Conservation (phyloP, 2,113 vertebrate species). For the Oreochromis niloticus region DNA sequence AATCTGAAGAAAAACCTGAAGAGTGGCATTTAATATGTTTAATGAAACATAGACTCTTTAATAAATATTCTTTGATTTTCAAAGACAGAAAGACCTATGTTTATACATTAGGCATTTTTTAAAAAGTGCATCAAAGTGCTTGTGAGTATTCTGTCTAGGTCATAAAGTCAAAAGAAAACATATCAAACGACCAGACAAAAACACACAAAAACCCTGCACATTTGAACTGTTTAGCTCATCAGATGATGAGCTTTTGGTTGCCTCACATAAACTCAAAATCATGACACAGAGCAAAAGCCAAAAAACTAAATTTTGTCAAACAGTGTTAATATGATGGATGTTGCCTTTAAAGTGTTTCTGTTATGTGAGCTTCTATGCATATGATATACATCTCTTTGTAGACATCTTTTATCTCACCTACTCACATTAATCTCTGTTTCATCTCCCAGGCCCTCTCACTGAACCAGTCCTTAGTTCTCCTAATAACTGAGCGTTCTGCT, state of each 20-base stretch:
- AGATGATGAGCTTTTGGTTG: background rate
- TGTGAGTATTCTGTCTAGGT: background rate
- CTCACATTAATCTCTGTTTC: slow-evolving; percentile 61
- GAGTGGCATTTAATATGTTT: background rate
- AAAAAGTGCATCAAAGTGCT: slow-evolving; percentile 3
- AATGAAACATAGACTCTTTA: background rate
- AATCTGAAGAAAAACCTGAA: background rate
- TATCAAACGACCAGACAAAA: background rate
- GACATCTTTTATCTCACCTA: background rate
- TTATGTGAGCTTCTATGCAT: background rate
- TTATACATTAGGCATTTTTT: background rate
- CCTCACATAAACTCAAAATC: background rate
- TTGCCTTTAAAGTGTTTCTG: background rate
- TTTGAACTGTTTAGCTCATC: background rate
- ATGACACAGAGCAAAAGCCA: background rate
- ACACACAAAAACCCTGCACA: background rate
- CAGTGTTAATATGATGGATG: background rate
- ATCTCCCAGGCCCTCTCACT: slow-evolving; percentile 64
- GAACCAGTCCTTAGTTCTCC: slow-evolving; percentile 65
- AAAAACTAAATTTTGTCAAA: background rate
- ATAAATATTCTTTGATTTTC: background rate
- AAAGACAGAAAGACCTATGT: background rate
- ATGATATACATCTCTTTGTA: background rate
- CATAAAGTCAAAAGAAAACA: background rate
- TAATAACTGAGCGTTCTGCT: slow-evolving; percentile 50